Percentiles rank a stretch among this genome's conserved stretches.
Conservation (phyloP, 2,797 vertebrate genomes). For the Odontamblyopus rebecca region DNA sequence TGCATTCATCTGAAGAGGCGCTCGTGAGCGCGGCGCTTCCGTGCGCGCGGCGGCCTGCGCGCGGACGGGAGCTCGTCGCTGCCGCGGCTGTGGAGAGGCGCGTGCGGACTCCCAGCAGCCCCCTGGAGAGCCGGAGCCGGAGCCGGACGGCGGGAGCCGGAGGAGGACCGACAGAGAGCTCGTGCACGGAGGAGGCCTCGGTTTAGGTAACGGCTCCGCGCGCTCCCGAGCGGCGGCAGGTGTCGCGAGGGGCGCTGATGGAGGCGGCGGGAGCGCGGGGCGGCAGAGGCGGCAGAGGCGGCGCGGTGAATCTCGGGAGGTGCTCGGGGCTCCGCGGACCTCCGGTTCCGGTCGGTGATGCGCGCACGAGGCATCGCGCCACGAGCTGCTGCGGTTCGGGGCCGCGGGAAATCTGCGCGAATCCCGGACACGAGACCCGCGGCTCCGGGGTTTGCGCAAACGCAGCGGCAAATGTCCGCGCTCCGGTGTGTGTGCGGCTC, state of each 20-base stretch:
- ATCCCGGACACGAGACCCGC: conserved; percentile 10
- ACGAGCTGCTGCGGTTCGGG: background rate
- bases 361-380: conserved; percentile 15
- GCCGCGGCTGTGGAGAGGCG: conserved; percentile 49
- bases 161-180: conserved; percentile 70
- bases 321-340: conserved; percentile 20
- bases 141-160: conserved; percentile 63
- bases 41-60: background rate
- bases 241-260: conserved; percentile 39
- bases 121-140: conserved; percentile 60
- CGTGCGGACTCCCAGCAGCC: conserved; percentile 66
- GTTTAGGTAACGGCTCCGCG: conserved; percentile 69
- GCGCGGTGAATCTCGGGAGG: conserved; percentile 45
- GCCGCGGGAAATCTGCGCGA: background rate
- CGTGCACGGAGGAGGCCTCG: conserved; percentile 74
- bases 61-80: conserved; percentile 38
- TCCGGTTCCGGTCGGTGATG: conserved; percentile 28
- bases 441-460: conserved; percentile 50
- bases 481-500: conserved; percentile 2
- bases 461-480: conserved; percentile 38
- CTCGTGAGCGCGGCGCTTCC: conserved; percentile 4
- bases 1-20: conserved; percentile 8
- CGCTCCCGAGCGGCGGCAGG: conserved; percentile 37
- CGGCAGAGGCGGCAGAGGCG: conserved; percentile 13
- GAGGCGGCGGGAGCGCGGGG: conserved; percentile 35